Percentiles rank a stretch among this genome's conserved stretches.
These are phyloP conservation scores for Heliconius cydno DNA, from an alignment of 2,888 invertebrate genomes.

Conservation along the genomic window DNA sequence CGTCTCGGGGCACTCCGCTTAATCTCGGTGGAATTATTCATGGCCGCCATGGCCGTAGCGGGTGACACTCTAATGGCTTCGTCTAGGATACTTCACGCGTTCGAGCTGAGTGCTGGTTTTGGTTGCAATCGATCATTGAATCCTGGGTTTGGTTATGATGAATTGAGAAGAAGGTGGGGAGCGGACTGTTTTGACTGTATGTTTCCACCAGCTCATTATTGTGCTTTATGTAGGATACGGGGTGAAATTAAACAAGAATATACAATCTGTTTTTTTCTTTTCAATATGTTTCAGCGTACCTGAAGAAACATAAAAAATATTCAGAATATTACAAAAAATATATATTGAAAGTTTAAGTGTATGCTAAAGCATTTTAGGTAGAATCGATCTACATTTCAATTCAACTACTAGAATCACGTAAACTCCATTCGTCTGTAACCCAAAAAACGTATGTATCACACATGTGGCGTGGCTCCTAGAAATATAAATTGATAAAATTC, in stretches of 20 bases:
- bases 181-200: no score
- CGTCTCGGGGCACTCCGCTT: conserved; percentile 44
- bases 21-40: conserved; percentile 61
- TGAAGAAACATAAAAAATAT: no score
- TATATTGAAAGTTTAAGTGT: background rate
- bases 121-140: conserved; percentile 29
- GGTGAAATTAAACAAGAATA: no score
- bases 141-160: background rate
- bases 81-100: conserved; percentile 37
- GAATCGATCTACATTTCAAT: conserved; percentile 5
- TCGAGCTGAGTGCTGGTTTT: conserved; percentile 24
- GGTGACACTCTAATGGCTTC: conserved; percentile 39
- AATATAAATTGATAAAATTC: conserved; percentile 18
- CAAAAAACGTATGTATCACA: conserved; percentile 28
- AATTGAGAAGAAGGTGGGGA: no score
- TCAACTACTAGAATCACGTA: conserved; percentile 33
- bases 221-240: no score
- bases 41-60: conserved; percentile 48
- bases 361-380: background rate
- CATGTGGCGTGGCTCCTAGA: conserved; percentile 19
- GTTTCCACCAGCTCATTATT: no score
- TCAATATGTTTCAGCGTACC: no score
- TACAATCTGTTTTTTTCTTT: no score
- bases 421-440: conserved; percentile 26
- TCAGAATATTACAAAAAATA: no score